phyloP scores from a whole-genome alignment of 2,888 invertebrate species.

The Syritta pipiens region DNA sequence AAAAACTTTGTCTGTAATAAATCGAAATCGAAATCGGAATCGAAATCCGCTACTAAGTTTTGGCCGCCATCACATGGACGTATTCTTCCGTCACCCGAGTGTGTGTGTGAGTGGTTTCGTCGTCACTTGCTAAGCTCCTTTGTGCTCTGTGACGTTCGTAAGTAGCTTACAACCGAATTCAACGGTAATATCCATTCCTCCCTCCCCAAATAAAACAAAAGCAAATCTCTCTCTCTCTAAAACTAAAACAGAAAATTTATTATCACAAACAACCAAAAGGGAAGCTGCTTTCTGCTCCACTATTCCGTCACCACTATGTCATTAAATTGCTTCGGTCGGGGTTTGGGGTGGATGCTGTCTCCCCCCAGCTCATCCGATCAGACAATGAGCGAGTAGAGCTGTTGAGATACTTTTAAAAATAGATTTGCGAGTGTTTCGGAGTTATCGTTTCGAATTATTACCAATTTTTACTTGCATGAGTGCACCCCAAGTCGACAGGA shows the following conservation, averaged over 20 bases:
- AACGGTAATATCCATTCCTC: slow-evolving; percentile 2
- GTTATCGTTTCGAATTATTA: slow-evolving; percentile 46
- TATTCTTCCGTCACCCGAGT: background rate
- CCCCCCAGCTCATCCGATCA: slow-evolving; percentile 9
- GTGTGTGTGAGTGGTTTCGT: background rate
- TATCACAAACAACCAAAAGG: slow-evolving; percentile 13
- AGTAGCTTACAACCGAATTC: slow-evolving; percentile 15
- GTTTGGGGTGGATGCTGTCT: too few relatives aligned
- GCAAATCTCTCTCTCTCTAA: slow-evolving; percentile 4
- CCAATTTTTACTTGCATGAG: slow-evolving; percentile 43
- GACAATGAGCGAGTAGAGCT: background rate
- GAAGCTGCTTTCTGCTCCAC: slow-evolving; percentile 6
- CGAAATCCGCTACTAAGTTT: slow-evolving; percentile 11
- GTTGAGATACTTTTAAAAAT: slow-evolving; percentile 33
- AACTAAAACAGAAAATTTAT: slow-evolving; percentile 24
- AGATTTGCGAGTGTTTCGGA: slow-evolving; percentile 30
- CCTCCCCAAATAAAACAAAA: background rate
- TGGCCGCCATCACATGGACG: too few relatives aligned
- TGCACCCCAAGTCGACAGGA: slow-evolving; percentile 35
- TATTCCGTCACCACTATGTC: slow-evolving; percentile 12
- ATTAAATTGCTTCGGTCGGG: background rate
- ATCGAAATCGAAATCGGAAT: slow-evolving; percentile 17
- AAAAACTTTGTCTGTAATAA: slow-evolving; percentile 15
- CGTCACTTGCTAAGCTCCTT: slow-evolving; percentile 2
- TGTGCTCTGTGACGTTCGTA: slow-evolving; percentile 17